Base-by-base conservation (phyloP, 2,797 vertebrate genomes). In the Chromis chromis region DNA sequence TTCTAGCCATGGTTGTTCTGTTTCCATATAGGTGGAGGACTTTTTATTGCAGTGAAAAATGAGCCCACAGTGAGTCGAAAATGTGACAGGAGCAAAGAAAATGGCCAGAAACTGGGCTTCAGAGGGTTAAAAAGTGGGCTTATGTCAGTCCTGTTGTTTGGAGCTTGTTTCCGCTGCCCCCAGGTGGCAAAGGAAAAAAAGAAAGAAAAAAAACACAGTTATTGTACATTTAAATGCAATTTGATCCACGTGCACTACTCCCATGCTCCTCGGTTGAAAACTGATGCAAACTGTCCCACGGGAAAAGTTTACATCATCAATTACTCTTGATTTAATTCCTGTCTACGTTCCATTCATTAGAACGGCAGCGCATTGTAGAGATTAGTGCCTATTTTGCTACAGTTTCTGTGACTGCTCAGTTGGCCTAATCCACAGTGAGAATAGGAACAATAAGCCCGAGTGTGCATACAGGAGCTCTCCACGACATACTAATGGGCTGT, bases 401-500 rank as follows among this genome's bases (percentile, higher is more conserved):
- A 73, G 76, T 79, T 73, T 81, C 63, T 79, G 66, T 81, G 68
- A 83, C 78, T 87, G 81, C 84, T 88, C 84, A 81, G 63, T 82
- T 78, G 77, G 74, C 17, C 39, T 86, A 86, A 88, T 90, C 87
- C 80, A 79, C 72, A 19, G 14, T 22, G 72, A 83, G 78, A 84
- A 85, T 67, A 67, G 81, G 50, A 84, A 88, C 86, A 90, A 87
- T 82, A 66, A 66, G 58, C 31, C 68, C 16, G 81, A 86, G 84
- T 83, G 85, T 86, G 71, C 71, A 71, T 61, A 78, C 83, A 61
- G 79, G 56, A 70, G 69, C 65, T 55, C 66, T 69, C 78, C 66
- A 48, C 39, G 8, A 85, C 86, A 90, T 91, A 86, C 89, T 87
- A 92, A 90, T 91, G 78, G 70, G 80, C 19, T 40, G 65, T 72